phyloP scores from a whole-genome alignment of 2,888 invertebrate genomes.

The Thecophora atra region DNA sequence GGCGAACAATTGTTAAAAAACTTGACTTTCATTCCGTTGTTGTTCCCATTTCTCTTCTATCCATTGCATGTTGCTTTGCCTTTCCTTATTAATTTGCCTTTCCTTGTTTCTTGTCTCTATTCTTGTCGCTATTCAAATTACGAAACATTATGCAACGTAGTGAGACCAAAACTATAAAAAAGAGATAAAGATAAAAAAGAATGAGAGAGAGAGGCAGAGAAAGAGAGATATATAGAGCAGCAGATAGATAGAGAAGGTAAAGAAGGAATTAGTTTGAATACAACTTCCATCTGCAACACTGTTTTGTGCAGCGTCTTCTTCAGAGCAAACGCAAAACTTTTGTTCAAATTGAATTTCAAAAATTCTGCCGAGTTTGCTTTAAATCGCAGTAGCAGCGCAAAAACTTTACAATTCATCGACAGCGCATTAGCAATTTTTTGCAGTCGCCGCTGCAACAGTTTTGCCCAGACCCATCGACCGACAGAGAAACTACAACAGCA shows the following conservation, averaged over 20 bases:
- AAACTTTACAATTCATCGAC: constrained; percentile 6
- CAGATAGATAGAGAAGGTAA: too few relatives aligned
- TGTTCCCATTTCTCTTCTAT: too few relatives aligned
- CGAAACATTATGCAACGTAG: constrained; percentile 23
- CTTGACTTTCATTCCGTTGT: neutral
- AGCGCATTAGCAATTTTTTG: too few relatives aligned
- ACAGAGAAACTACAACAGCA: neutral
- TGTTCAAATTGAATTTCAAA: constrained; percentile 26
- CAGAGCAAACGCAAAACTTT: constrained; percentile 19
- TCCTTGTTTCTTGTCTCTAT: neutral
- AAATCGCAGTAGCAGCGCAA: constrained; percentile 25
- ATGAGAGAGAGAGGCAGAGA: neutral
- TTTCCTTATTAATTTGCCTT: neutral
- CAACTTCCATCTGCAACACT: neutral
- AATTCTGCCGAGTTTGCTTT: constrained; percentile 32
- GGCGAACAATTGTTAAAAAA: constrained; percentile 23
- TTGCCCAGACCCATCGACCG: constrained; percentile 31
- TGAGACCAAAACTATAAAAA: too few relatives aligned
- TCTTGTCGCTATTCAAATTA: constrained; percentile 21
- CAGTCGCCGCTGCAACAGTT: constrained; percentile 40
- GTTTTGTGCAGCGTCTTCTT: neutral
- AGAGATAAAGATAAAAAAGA: neutral
- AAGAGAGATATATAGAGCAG: neutral
- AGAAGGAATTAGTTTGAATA: too few relatives aligned
- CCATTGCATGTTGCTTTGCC: too few relatives aligned